Base-by-base conservation (phyloP, 2,113 vertebrate genomes). In the Ahaetulla prasina region DNA sequence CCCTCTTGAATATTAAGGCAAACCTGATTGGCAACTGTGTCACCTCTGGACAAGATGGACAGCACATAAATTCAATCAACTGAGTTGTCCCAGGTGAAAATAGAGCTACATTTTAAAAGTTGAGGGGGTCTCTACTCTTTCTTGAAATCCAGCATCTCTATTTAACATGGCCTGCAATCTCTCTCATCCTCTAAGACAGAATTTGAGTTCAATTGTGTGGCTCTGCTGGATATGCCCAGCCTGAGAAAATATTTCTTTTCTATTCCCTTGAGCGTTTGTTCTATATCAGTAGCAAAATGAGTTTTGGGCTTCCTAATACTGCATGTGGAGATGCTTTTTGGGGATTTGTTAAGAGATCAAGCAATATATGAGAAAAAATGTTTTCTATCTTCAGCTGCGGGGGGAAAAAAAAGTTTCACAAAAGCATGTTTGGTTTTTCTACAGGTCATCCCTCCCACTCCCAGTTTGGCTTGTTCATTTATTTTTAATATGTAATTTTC, bases 21-120 rank as follows among this genome's bases (percentile, higher is more conserved):
- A 84, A 91, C 63, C 57, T 30, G 27, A 45, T 87, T 94, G 92
- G 90, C 85, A 87, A 60, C 23, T 91, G 86, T 93, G 49, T 85
- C 30, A n/a, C 63, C 63, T 68, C 12, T 0, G 2, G 30, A n/a
- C 63, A 68, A 68, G 63, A n/a, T 68, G 63, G 30, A 68, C 14
- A 68, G 63, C 30, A 68, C 63, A 68, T 68, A 68, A 68, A 68
- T 68, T 35, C 63, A 68, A 68, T 68, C 16, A 85, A 60, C 27
- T 90, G 68, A 94, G 49, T 85, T 92, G 20, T 23, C 68, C 80
- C 84, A 60, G 85, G 86, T 25, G 87, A 95, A 91, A 84, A 92
- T 3, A 12, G 43, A 7, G 0, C 63, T 91, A 0, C 63, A 80
- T 50, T 87, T 85, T 93, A 52, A 25, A 94, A 93, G 53, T 85